Conservation (phyloP, 2,888 invertebrate genomes). For the Heliconius ismenius region DNA sequence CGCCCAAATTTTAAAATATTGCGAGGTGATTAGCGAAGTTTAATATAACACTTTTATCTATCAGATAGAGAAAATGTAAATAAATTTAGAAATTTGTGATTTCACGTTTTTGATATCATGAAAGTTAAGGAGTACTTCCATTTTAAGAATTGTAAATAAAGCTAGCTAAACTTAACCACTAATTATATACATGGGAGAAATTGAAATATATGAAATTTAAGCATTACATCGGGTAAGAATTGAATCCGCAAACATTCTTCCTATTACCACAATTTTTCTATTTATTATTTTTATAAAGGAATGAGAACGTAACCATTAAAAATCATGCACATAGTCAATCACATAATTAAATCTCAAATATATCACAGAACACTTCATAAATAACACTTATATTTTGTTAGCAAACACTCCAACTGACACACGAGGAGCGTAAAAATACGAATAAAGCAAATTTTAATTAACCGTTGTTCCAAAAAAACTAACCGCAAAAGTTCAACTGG, state of each 20-base stretch:
- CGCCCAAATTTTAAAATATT: background rate
- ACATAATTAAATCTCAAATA: background rate
- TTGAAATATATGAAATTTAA: background rate
- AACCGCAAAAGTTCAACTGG: constrained; percentile 73
- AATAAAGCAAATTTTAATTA: constrained; percentile 81
- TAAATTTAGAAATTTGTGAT: background rate
- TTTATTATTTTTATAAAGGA: background rate
- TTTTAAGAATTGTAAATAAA: no score
- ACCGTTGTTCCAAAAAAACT: constrained; percentile 61
- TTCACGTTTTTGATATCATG: background rate
- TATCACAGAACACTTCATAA: constrained; percentile 9
- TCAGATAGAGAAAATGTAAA: background rate
- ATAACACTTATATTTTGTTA: constrained; percentile 54
- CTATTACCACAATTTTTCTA: background rate
- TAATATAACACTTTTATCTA: background rate
- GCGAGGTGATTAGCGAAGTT: background rate
- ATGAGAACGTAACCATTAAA: background rate
- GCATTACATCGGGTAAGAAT: background rate
- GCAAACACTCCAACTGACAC: constrained; percentile 60
- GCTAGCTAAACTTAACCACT: no score
- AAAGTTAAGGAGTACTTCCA: no score
- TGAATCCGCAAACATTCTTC: background rate
- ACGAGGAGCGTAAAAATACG: constrained; percentile 56
- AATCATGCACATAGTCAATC: background rate
- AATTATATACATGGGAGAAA: background rate